Evolutionary conservation across 2,888 invertebrate genomes (phyloP), one percentile per base, ranked within the genome.

Genomic region (Orchesellides sinensis): DNA sequence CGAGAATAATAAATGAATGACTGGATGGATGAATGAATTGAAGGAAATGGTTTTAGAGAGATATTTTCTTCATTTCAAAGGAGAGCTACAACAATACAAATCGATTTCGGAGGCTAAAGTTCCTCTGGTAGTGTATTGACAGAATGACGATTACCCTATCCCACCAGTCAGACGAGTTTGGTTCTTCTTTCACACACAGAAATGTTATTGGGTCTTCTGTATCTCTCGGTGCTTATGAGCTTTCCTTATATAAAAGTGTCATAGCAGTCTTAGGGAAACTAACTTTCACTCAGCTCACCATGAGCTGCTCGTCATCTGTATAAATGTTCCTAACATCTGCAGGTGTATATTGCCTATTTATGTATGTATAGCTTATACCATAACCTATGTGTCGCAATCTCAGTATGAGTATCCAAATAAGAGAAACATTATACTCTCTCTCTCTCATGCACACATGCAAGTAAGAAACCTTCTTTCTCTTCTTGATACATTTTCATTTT

Each of bases 141-240:
- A 61, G 79, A 65, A 72, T 79, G 79, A 79, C 79, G 72, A 79
- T 79, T 79, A 65, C 72, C 70, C 69, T 78, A 69, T 68, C 54
- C 54, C 70, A 56, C 32, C 27, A 23, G 35, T 17, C 21, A n/a
- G n/a, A n/a, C n/a, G n/a, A n/a, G n/a, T n/a, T 29, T 25, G 27
- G 23, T n/a, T n/a, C n/a, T n/a, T n/a, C n/a, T n/a, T n/a, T n/a
- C n/a, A n/a, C n/a, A n/a, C n/a, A n/a, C n/a, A n/a, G n/a, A n/a
- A n/a, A n/a, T n/a, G n/a, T n/a, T n/a, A n/a, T n/a, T n/a, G n/a
- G n/a, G n/a, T n/a, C n/a, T n/a, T n/a, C n/a, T n/a, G n/a, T n/a
- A n/a, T 40, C 40, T 10, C 40, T n/a, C 40, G 10, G n/a, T 40
- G 2, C 40, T 40, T n/a, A 40, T 14, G n/a, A n/a, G n/a, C n/a